Base-by-base conservation (phyloP, 2,113 vertebrate species). In the Bolborhynchus lineola region DNA sequence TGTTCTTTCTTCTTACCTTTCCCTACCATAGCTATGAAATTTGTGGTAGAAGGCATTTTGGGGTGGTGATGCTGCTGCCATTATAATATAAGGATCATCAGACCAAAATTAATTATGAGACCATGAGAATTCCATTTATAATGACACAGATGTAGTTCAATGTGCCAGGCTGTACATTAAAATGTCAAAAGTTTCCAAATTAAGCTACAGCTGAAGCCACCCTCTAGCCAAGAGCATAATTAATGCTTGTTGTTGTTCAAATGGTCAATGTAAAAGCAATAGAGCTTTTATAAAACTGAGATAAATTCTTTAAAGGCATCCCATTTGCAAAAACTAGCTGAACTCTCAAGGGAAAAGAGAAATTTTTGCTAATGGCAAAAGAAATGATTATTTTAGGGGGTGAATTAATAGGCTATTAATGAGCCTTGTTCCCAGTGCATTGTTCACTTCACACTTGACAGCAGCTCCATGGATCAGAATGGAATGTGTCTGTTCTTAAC, bases 361-460 rank as follows among this genome's bases (percentile, higher is more conserved):
- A 77, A 80, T 92, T 93, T 93, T 93, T 94, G 90, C 92, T 96
- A 96, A 97, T 96, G 96, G 95, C 96, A 97, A 97, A 97, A 98
- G 84, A 91, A 87, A 92, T 94, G 83, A 95, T 96, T 96, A 92
- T 97, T 97, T 97, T 96, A 95, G 95, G 95, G 93, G 94, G 82
- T 86, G 94, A 95, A 88, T 97, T 98, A 97, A 95, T 97, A 91
- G 92, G 77, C 90, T 97, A 95, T 97, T 97, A 97, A 97, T 97
- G 96, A 97, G 92, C 93, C 96, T 95, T 97, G 95, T 86, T 97
- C 94, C 96, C 94, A 95, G 95, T 87, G 90, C 95, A 97, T 97
- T 97, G 94, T 97, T 97, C 97, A 95, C 95, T 97, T 96, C 94
- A 96, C 96, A 97, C 95, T 97, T 97, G 95, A 97, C 96, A 97